Evolutionary conservation across 2,888 invertebrate genomes (phyloP).

Genomic region (Thumatha senex): DNA sequence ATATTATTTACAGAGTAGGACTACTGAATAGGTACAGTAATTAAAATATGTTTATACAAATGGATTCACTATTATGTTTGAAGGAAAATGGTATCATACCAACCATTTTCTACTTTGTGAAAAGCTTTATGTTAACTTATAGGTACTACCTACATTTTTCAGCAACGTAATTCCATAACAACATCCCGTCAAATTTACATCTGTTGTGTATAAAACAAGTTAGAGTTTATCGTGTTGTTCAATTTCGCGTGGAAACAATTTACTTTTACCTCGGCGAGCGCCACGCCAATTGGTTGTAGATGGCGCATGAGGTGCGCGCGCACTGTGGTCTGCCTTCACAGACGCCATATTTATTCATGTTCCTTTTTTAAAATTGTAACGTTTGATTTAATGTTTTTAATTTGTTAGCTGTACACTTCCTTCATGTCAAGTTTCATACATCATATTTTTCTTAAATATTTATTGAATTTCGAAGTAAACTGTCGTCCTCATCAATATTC

Average conservation of each 20-base stretch:
- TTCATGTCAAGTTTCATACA: conserved; percentile 27
- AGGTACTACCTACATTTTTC: background rate
- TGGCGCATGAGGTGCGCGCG: conserved; percentile 68
- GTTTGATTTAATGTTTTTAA: conserved; percentile 31
- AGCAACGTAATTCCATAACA: conserved; percentile 8
- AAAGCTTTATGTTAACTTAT: too few species aligned
- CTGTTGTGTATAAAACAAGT: conserved; percentile 31
- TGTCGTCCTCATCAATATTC: conserved; percentile 54
- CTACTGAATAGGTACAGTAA: too few species aligned
- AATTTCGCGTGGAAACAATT: conserved; percentile 59
- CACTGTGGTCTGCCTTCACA: conserved; percentile 74
- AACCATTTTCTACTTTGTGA: too few species aligned
- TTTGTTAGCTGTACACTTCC: conserved; percentile 34
- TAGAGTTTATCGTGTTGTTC: conserved; percentile 39
- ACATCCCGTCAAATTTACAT: conserved; percentile 28
- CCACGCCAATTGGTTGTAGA: conserved; percentile 77
- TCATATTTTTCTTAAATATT: conserved; percentile 21
- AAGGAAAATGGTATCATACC: too few species aligned
- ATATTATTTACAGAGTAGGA: too few species aligned
- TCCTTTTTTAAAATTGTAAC: conserved; percentile 55
- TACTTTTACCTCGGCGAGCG: conserved; percentile 59
- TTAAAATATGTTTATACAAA: too few species aligned
- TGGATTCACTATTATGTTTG: too few species aligned
- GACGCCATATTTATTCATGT: conserved; percentile 50
- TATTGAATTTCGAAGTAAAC: conserved; percentile 39